Conservation (phyloP, 2,113 vertebrate genomes). For the Seriola rivoliana region DNA sequence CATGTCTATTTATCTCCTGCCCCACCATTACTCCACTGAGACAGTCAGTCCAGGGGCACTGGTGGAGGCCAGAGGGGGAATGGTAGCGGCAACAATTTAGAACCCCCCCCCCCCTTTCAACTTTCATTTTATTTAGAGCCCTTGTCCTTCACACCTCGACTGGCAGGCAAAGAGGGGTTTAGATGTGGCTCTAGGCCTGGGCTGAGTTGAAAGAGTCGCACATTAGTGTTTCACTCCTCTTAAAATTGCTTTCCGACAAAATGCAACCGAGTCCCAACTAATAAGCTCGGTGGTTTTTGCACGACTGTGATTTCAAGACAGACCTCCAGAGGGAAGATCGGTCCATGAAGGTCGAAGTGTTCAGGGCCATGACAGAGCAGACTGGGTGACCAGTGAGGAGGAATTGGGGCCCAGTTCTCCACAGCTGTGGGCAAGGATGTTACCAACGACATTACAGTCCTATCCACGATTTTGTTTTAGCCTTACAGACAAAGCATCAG, state of each 20-base stretch:
- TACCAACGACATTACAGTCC: conserved; percentile 11
- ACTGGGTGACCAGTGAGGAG: background rate
- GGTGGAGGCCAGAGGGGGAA: conserved; percentile 38
- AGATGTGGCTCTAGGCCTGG: conserved; percentile 31
- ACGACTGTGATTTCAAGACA: conserved; percentile 40
- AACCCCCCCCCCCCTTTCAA: conserved; percentile 52
- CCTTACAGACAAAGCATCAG: conserved; percentile 20
- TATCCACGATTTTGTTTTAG: conserved; percentile 14
- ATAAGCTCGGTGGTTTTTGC: conserved; percentile 38
- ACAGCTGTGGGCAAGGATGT: conserved; percentile 14
- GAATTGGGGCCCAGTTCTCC: background rate
- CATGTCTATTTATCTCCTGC: conserved; percentile 78
- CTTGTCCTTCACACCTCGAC: conserved; percentile 82
- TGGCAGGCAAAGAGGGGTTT: conserved; percentile 58
- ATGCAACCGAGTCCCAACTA: background rate
- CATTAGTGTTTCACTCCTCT: conserved; percentile 26
- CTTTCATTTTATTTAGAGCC: conserved; percentile 76
- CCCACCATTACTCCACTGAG: conserved; percentile 71
- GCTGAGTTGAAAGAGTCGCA: conserved; percentile 23
- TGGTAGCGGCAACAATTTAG: conserved; percentile 58
- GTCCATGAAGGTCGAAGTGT: conserved; percentile 34
- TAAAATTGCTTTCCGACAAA: conserved; percentile 36
- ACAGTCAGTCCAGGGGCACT: conserved; percentile 60
- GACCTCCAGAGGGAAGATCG: conserved; percentile 21
- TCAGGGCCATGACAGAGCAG: conserved; percentile 1